phyloP scores from a whole-genome alignment of 2,888 invertebrate species.

The Trachelus tabidus region DNA sequence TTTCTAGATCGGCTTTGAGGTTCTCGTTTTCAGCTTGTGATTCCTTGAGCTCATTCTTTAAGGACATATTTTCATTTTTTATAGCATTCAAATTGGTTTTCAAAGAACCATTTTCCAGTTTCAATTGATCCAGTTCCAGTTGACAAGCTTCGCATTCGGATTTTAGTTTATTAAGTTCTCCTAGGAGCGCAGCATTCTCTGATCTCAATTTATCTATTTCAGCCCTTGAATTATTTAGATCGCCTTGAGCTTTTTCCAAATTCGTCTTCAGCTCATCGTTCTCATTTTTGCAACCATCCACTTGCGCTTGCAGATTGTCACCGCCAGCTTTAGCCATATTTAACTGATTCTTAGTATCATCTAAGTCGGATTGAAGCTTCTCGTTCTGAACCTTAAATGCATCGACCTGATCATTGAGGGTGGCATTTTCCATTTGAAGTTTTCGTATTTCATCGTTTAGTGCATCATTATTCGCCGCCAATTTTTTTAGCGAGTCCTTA shows the following conservation, averaged over 20 bases:
- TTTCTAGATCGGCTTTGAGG: conserved; percentile 21
- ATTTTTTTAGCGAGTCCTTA: conserved; percentile 14
- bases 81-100: conserved; percentile 22
- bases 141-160: conserved; percentile 17
- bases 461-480: conserved; percentile 18
- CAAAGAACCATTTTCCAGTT: conserved; percentile 15
- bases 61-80: conserved; percentile 22
- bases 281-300: conserved; percentile 15
- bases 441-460: conserved; percentile 19
- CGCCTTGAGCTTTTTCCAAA: conserved; percentile 20
- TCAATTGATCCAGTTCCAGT: conserved; percentile 11
- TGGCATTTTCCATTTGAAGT: conserved; percentile 5
- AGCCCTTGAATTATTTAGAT: not conserved
- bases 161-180: not conserved
- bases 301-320: conserved; percentile 14
- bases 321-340: conserved; percentile 3
- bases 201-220: conserved; percentile 1
- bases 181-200: conserved; percentile 3
- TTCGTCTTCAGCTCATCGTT: conserved; percentile 20
- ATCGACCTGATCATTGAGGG: conserved; percentile 10
- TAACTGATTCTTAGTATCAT: not conserved
- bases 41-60: conserved; percentile 10
- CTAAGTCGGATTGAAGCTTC: not conserved
- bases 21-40: conserved; percentile 10
- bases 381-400: conserved; percentile 6